A percentile compares a stretch with the other conserved stretches of the same genome.
These are phyloP conservation scores for Pammene aurita DNA, from an alignment of 2,888 invertebrate species.

Conservation along the genomic window DNA sequence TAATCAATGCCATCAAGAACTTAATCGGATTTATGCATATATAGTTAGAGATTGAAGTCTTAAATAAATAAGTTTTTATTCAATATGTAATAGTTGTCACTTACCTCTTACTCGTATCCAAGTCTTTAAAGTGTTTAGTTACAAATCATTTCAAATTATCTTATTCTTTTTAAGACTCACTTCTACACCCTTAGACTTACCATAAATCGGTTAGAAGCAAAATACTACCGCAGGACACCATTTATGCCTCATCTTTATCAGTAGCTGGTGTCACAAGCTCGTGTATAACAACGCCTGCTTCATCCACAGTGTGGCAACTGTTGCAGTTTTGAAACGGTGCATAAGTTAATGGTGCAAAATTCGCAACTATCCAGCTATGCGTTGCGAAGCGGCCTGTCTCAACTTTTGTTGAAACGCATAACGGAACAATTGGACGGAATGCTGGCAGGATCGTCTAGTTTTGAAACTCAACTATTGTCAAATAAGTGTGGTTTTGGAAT, in stretches of 20 bases:
- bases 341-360: conserved; percentile 40
- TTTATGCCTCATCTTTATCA: neutral
- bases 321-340: conserved; percentile 41
- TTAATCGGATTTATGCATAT: too few relatives aligned
- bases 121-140: too few relatives aligned
- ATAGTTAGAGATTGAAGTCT: too few relatives aligned
- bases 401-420: conserved; percentile 25
- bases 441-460: conserved; percentile 29
- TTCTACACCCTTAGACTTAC: too few relatives aligned
- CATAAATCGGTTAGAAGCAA: too few relatives aligned
- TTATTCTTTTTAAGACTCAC: too few relatives aligned
- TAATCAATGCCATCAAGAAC: too few relatives aligned
- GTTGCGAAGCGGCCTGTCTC: conserved; percentile 40
- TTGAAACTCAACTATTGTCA: conserved; percentile 9
- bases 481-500: neutral
- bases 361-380: conserved; percentile 40
- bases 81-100: too few relatives aligned
- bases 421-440: conserved; percentile 34
- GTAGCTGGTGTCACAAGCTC: neutral
- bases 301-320: conserved; percentile 29
- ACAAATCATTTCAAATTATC: too few relatives aligned
- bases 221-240: neutral
- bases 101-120: too few relatives aligned
- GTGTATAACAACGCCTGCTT: conserved; percentile 13
- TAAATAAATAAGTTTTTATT: too few relatives aligned